Conservation (phyloP, 2,113 vertebrate genomes). For the Saccopteryx leptura region DNA sequence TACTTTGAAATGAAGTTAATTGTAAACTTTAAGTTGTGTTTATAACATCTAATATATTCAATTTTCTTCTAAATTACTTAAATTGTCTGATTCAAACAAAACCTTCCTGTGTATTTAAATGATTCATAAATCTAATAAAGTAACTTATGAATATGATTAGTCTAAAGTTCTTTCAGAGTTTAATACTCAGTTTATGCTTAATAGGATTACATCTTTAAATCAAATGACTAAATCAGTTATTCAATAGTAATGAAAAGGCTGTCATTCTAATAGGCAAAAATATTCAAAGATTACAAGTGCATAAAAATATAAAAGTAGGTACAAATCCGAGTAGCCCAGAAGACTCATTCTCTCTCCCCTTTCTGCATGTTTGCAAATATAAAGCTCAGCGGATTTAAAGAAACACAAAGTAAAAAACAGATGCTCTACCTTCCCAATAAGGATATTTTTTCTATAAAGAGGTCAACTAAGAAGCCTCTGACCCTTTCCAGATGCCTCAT, state of each 20-base stretch:
- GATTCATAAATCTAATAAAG: conserved; percentile 71
- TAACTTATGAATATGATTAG: conserved; percentile 69
- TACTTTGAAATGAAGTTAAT: conserved; percentile 54
- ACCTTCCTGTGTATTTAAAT: conserved; percentile 63
- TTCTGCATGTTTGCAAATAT: background rate
- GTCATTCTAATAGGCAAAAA: conserved; percentile 23
- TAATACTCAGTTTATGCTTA: conserved; percentile 50
- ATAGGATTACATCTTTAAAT: conserved; percentile 67
- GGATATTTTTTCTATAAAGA: background rate
- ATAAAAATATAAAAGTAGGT: background rate
- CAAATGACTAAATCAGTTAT: conserved; percentile 38
- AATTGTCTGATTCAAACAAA: conserved; percentile 68
- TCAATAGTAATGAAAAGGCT: conserved; percentile 44
- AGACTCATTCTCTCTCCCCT: background rate
- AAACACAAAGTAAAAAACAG: background rate
- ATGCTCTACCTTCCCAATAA: background rate
- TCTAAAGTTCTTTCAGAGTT: conserved; percentile 39
- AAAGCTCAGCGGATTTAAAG: background rate
- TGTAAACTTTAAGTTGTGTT: conserved; percentile 72
- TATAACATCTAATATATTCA: conserved; percentile 66
- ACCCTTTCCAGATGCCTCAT: background rate
- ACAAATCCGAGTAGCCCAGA: background rate
- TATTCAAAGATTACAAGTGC: background rate
- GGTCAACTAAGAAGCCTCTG: background rate
- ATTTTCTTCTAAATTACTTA: conserved; percentile 72